phyloP scores from a whole-genome alignment of 2,797 vertebrate genomes.

The Picus viridis region DNA sequence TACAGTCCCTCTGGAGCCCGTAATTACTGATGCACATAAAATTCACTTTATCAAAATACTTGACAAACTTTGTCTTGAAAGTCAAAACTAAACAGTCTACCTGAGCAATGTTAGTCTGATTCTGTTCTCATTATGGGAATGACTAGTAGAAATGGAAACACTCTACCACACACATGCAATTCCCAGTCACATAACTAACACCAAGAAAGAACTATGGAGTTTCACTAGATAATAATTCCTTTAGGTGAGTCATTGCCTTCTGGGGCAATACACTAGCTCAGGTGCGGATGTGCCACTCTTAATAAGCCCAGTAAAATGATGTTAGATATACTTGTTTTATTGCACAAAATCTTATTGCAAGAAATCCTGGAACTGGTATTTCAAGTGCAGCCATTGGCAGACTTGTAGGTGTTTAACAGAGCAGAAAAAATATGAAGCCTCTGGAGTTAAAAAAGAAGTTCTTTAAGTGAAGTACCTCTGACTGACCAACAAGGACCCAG shows the following conservation, averaged over 20 bases:
- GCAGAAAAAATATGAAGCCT: neutral
- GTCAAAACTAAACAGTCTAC: neutral
- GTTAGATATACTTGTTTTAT: accelerated
- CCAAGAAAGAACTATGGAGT: accelerated
- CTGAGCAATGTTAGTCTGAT: neutral
- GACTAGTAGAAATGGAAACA: neutral
- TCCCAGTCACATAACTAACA: neutral
- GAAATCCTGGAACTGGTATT: neutral
- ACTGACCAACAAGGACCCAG: neutral
- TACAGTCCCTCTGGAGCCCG: neutral
- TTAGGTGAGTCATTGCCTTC: neutral
- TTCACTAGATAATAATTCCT: neutral
- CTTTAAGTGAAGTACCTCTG: neutral
- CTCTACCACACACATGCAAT: accelerated
- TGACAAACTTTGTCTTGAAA: neutral
- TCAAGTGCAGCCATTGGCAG: neutral
- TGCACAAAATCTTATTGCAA: neutral
- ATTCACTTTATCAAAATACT: slow-evolving; percentile 7
- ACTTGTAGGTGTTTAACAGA: accelerated
- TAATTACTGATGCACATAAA: neutral
- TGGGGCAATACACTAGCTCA: too few relatives aligned
- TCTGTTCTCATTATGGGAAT: neutral
- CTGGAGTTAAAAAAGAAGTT: neutral
- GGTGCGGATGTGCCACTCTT: neutral
- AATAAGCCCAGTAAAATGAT: neutral